phyloP scores from a whole-genome alignment of 2,888 invertebrate species.

The Cancer borealis region DNA sequence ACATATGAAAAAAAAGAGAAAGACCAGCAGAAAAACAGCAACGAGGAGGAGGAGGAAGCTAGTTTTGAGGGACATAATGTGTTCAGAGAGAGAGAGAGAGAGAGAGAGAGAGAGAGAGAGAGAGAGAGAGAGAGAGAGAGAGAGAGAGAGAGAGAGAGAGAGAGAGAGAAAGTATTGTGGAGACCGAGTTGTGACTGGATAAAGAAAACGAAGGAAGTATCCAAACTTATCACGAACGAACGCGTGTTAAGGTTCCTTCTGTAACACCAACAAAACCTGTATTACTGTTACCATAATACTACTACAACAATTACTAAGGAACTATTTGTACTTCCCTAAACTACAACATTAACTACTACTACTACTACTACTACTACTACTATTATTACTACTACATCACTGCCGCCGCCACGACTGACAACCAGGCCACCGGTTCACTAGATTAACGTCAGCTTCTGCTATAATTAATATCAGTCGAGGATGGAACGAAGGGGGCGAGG shows the following conservation, averaged over 20 bases:
- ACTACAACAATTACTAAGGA: background rate
- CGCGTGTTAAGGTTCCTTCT: background rate
- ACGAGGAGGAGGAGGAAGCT: constrained; percentile 6
- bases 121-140: constrained; percentile 24
- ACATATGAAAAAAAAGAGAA: background rate
- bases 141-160: constrained; percentile 30
- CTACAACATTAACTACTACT: background rate
- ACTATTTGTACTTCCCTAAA: background rate
- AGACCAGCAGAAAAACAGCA: background rate
- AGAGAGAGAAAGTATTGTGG: background rate
- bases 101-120: constrained; percentile 16
- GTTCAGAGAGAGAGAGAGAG: constrained; percentile 7
- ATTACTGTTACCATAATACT: background rate
- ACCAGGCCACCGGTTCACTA: background rate
- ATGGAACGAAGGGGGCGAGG: background rate
- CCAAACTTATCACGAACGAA: background rate
- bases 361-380: background rate
- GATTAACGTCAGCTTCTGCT: background rate
- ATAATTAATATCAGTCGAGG: constrained; percentile 36
- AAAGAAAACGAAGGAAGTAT: background rate
- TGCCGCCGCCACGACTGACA: background rate
- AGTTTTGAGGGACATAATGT: background rate
- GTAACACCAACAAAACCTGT: background rate
- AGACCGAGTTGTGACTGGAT: background rate
- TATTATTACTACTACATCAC: background rate